Percentiles rank a stretch among this genome's conserved stretches.
These are phyloP conservation scores for Dromaius novaehollandiae DNA, from an alignment of 2,113 vertebrate genomes.

Conservation along the genomic window DNA sequence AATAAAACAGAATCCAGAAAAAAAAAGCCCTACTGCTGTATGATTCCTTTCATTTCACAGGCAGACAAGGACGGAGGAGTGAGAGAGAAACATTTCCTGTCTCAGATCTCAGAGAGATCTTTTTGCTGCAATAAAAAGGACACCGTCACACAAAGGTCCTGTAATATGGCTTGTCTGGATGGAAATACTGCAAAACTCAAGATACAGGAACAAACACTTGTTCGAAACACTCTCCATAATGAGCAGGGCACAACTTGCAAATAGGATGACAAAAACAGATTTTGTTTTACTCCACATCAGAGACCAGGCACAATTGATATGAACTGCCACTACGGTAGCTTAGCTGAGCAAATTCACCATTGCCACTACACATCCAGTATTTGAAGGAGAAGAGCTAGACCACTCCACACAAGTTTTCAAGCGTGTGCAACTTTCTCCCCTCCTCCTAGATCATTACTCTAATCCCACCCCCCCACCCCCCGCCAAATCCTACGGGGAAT, in stretches of 20 bases:
- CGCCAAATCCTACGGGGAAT: background rate
- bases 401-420: background rate
- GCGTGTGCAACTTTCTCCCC: background rate
- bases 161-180: background rate
- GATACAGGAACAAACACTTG: background rate
- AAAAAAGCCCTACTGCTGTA: background rate
- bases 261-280: background rate
- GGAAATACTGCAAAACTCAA: background rate
- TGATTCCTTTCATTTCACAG: background rate
- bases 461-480: background rate
- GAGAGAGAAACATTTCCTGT: background rate
- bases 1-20: slow-evolving; percentile 47
- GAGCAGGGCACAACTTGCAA: background rate
- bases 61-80: background rate
- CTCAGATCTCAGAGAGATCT: background rate
- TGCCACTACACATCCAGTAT: background rate
- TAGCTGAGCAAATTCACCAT: background rate
- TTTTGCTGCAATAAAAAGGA: background rate
- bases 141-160: background rate
- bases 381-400: background rate
- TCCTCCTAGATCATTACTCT: background rate
- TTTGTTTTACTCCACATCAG: background rate
- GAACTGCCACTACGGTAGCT: background rate
- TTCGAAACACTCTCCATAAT: background rate
- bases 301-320: background rate